Percentiles rank a stretch among this genome's conserved stretches.
Conservation (phyloP, 2,888 invertebrate species). For the Eurois occulta region DNA sequence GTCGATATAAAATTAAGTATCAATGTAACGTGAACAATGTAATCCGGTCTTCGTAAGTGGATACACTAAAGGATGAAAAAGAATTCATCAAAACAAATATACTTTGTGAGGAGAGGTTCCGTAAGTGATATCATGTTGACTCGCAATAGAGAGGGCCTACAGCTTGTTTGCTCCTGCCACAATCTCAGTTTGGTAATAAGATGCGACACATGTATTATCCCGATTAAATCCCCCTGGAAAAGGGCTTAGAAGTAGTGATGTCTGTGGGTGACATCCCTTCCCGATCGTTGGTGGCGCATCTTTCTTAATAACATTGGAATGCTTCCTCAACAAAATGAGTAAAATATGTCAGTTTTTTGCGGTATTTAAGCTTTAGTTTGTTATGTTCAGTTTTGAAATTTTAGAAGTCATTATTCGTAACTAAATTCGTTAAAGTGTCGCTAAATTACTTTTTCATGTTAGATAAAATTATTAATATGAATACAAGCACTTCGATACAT, state of each 20-base stretch:
- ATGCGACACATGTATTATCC: constrained; percentile 90
- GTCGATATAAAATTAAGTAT: constrained; percentile 43
- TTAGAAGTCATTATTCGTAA: background rate
- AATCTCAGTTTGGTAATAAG: constrained; percentile 89
- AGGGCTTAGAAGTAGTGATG: constrained; percentile 86
- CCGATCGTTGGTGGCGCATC: constrained; percentile 64
- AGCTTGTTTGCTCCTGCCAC: constrained; percentile 87
- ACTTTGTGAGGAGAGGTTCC: constrained; percentile 81
- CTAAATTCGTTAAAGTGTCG: background rate
- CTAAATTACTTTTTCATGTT: background rate
- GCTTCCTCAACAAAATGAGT: background rate
- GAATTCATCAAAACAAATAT: constrained; percentile 84
- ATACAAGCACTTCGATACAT: constrained; percentile 2
- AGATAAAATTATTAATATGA: background rate
- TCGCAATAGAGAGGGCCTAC: constrained; percentile 79
- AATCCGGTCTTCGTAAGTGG: constrained; percentile 74
- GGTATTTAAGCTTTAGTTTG: background rate
- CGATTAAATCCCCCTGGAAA: constrained; percentile 86
- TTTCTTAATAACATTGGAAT: constrained; percentile 48
- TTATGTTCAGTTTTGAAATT: background rate
- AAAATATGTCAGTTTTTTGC: background rate
- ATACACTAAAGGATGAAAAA: constrained; percentile 79
- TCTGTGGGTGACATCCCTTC: constrained; percentile 73
- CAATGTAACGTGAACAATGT: constrained; percentile 48
- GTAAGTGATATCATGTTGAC: constrained; percentile 89